These are phyloP conservation scores for Caenorhabditis sulstoni DNA, from an alignment of 2,888 invertebrate species.

Conservation along the genomic window DNA sequence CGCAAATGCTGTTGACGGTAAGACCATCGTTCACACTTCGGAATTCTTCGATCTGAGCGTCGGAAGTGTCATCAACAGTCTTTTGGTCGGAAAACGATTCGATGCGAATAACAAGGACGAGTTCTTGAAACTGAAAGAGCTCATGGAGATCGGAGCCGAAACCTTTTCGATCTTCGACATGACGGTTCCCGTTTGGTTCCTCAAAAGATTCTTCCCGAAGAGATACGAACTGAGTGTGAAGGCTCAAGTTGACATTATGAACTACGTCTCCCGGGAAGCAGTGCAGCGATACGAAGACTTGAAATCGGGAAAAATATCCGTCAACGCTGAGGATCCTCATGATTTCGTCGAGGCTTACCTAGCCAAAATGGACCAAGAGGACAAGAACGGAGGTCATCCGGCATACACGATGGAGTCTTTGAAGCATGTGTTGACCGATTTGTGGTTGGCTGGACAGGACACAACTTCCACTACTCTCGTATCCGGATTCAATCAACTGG, in stretches of 20 bases:
- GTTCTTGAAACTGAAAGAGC: conserved; percentile 16
- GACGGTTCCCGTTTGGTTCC: conserved; percentile 32
- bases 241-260: background rate
- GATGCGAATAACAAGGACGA: conserved; percentile 24
- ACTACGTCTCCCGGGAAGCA: conserved; percentile 25
- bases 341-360: conserved; percentile 63
- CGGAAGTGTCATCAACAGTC: conserved; percentile 48
- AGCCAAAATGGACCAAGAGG: conserved; percentile 50
- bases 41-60: conserved; percentile 50
- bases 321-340: conserved; percentile 45
- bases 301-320: conserved; percentile 16
- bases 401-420: conserved; percentile 40
- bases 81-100: conserved; percentile 43
- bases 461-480: conserved; percentile 62
- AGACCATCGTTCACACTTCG: conserved; percentile 27
- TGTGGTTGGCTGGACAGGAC: conserved; percentile 67
- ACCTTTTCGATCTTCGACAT: conserved; percentile 29
- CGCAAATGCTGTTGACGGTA: conserved; percentile 10
- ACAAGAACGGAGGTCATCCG: conserved; percentile 11
- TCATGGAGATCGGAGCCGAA: background rate
- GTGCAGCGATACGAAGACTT: conserved; percentile 8
- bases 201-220: conserved; percentile 19
- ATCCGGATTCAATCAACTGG: conserved; percentile 52
- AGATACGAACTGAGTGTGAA: conserved; percentile 11
- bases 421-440: conserved; percentile 47